Evolutionary conservation across 2,113 vertebrate species (phyloP), one percentile per base, ranked within the genome.

Genomic region (Nannospalax galili): DNA sequence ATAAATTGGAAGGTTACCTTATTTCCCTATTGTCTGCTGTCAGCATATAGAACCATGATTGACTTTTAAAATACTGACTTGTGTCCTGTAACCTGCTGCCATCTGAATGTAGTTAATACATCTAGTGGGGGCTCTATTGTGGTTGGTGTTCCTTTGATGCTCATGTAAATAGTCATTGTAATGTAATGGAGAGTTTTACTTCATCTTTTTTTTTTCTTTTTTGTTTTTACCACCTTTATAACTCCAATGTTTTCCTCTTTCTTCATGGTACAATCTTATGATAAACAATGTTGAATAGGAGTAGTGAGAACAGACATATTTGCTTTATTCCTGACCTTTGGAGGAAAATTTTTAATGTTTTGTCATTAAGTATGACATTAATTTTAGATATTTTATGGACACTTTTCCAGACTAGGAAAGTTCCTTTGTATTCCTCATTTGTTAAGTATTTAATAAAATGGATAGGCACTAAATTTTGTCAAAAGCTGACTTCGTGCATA

Each of bases 331-430:
- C n/a, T 65, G 15, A 64, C 84, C 48, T 69, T 52, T 79, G 75
- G 16, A 90, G 58, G n/a, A 64, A 89, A 73, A 35, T 74, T 3
- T 74, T 80, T 40, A 86, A 5, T 86, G 22, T 73, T 94, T 89
- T 74, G 48, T 78, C 28, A 52, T 48, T 84, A 95, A 89, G 9
- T 45, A 37, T 37, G 2, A 70, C 67, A 19, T 72, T 81, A 92
- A 70, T n/a, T 72, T 48, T 42, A 96, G 60, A 37, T 24, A 75
- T 85, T 72, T 79, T 84, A n/a, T 69, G 74, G 56, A 73, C 88
- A 37, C 1, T 45, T 70, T 90, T 80, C 81, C 12, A 81, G 26
- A 90, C 60, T 84, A 75, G 42, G 1, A 48, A 78, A 26, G 2
- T 67, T 42, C 80, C 15, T 32, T 81, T 87, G 11, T 81, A 30